phyloP scores from a whole-genome alignment of 30 jellyfish, hydroid and myxozoan genomes.

The Rhopilema esculentum region DNA sequence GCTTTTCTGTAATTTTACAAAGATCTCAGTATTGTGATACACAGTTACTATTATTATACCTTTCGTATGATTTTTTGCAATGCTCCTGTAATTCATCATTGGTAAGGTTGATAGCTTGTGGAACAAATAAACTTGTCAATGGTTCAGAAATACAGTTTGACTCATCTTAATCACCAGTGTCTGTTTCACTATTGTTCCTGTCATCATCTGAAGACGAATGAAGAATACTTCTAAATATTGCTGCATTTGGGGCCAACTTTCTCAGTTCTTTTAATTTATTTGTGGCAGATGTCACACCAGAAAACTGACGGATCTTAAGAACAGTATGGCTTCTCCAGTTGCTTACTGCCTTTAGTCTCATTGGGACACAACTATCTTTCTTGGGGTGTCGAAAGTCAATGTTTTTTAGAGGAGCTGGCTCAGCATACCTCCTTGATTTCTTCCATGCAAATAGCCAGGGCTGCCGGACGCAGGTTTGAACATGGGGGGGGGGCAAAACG shows the following conservation, averaged over 20 bases:
- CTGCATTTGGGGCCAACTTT: constrained; percentile 21
- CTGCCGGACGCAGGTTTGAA: too few species aligned
- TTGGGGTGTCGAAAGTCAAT: constrained; percentile 8
- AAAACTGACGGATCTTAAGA: not conserved
- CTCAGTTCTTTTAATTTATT: constrained; percentile 1
- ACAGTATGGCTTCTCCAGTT: constrained; percentile 11
- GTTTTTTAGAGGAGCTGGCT: constrained; percentile 32
- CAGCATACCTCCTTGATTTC: constrained; percentile 22
- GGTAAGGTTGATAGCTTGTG: constrained; percentile 10
- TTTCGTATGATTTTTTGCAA: not conserved
- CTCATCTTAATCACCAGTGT: constrained; percentile 25
- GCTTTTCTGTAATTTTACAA: constrained; percentile 13
- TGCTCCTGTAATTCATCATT: constrained; percentile 2
- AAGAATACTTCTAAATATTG: constrained; percentile 1
- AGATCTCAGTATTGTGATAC: constrained; percentile 1
- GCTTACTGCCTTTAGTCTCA: constrained; percentile 2
- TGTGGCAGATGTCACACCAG: constrained; percentile 32
- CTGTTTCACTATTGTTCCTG: constrained; percentile 24
- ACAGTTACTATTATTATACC: not conserved
- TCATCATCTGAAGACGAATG: not conserved
- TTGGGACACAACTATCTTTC: constrained; percentile 24
- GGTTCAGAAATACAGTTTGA: constrained; percentile 38
- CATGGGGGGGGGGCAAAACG: too few species aligned
- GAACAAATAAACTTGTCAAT: constrained; percentile 16
- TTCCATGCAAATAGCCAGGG: constrained; percentile 34